Evolutionary conservation across 2,888 invertebrate species (phyloP), one percentile per base, ranked within the genome.

Genomic region (Petrolisthes cinctipes): DNA sequence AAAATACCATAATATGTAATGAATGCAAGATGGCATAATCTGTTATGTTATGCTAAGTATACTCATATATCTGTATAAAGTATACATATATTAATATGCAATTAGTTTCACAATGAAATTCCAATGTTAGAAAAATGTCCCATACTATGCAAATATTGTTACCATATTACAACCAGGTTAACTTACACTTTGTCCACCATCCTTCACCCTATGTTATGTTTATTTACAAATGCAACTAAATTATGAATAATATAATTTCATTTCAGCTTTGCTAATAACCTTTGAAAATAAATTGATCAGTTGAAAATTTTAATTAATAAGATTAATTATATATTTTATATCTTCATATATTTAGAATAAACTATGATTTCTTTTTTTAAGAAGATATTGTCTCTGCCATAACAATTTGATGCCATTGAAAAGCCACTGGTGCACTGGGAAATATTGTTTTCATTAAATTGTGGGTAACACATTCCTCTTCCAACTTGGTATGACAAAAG

Each of bases 101-200:
- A 73, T 37, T 37, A 1, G 37, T 37, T 37, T 37, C 37, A 37
- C 37, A 37, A 37, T 37, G 20, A 71, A 71, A 71, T n/a, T 71
- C 6, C 11, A 71, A 17, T 71, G n/a, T n/a, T n/a, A n/a, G 20
- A 61, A 61, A 61, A 71, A 11, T n/a, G 20, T 14, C 71, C 71
- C 71, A 71, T 71, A 84, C 87, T 88, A 88, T 84, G 87, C 87
- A 88, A 71, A n/a, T n/a, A 71, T 20, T 71, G 71, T 71, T 14
- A 71, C 71, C 71, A 71, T 17, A 61, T 9, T 9, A 9, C 61
- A 9, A 61, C 78, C 71, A 56, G 53, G 54, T 37, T 56, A 56
- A 61, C 84, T 61, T 23, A 51, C 57, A 68, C 23, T 23, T 56
- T 79, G 73, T 73, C 75, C 75, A 75, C 57, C 56, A 75, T 83